Percentiles rank a stretch among this genome's conserved stretches.
These are phyloP conservation scores for Entelurus aequoreus DNA, from an alignment of 2,113 vertebrate genomes.

Conservation along the genomic window DNA sequence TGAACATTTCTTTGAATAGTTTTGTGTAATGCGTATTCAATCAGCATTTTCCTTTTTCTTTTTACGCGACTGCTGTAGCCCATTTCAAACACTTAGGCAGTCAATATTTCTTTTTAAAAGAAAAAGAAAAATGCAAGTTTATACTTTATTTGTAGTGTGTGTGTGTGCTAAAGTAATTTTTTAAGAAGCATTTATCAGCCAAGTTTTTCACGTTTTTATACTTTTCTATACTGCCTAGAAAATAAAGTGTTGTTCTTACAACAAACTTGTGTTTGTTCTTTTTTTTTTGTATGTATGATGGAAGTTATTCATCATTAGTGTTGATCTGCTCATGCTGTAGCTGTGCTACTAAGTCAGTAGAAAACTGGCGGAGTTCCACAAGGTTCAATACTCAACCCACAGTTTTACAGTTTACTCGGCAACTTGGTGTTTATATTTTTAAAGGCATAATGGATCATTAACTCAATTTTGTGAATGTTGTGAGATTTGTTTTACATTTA, in stretches of 20 bases:
- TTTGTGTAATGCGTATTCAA: conserved; percentile 50
- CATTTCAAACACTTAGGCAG: conserved; percentile 77
- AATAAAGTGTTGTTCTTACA: conserved; percentile 87
- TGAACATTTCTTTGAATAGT: conserved; percentile 64
- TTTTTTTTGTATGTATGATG: conserved; percentile 6
- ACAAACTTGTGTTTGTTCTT: conserved; percentile 25
- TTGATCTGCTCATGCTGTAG: not conserved
- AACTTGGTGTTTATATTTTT: too few species aligned
- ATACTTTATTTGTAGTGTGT: conserved; percentile 77
- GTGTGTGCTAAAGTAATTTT: conserved; percentile 71
- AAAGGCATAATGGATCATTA: too few species aligned
- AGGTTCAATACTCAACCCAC: not conserved
- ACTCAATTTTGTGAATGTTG: too few species aligned
- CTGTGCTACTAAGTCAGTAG: not conserved
- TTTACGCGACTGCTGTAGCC: conserved; percentile 65
- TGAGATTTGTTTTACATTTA: too few species aligned
- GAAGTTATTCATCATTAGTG: not conserved
- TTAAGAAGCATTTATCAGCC: conserved; percentile 74
- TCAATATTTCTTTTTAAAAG: conserved; percentile 73
- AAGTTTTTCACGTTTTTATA: conserved; percentile 68
- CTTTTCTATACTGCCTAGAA: conserved; percentile 89
- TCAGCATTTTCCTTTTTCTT: conserved; percentile 71
- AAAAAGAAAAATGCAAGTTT: conserved; percentile 35
- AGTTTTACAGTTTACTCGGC: too few species aligned
- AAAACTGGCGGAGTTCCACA: not conserved